phyloP scores from a whole-genome alignment of 2,888 invertebrate species.

The Muschampia staudingeri region DNA sequence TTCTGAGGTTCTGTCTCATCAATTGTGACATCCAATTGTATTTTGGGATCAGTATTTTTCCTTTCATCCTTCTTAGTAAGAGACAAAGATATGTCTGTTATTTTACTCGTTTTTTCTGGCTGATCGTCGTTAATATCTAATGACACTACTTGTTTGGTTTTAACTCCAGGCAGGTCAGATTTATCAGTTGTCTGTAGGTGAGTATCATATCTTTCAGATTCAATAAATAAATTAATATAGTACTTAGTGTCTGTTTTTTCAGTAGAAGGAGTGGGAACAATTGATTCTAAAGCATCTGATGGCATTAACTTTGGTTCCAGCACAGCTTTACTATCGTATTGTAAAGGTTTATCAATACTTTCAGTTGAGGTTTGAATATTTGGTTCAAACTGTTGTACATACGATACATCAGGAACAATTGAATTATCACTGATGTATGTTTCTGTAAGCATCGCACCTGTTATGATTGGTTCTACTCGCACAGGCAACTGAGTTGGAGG shows the following conservation, averaged over 20 bases:
- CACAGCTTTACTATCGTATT: conserved; percentile 71
- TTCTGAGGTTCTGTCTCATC: conserved; percentile 76
- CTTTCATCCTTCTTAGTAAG: conserved; percentile 76
- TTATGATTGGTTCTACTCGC: conserved; percentile 74
- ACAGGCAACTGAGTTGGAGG: conserved; percentile 73
- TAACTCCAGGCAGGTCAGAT: neutral
- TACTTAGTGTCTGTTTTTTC: conserved; percentile 70
- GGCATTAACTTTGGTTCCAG: conserved; percentile 80
- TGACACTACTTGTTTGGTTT: conserved; percentile 7
- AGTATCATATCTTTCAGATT: conserved; percentile 81
- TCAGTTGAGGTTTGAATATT: conserved; percentile 74
- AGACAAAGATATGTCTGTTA: conserved; percentile 83
- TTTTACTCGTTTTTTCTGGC: conserved; percentile 68
- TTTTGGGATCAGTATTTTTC: conserved; percentile 77
- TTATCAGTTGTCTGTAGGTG: conserved; percentile 61
- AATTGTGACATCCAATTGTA: conserved; percentile 80
- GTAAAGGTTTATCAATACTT: conserved; percentile 74
- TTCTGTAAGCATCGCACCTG: conserved; percentile 76
- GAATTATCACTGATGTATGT: conserved; percentile 70
- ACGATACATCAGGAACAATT: conserved; percentile 74
- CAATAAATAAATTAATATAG: conserved; percentile 77
- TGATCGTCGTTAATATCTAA: conserved; percentile 16
- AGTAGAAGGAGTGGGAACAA: neutral
- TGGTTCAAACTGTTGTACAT: conserved; percentile 77
- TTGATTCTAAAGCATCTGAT: conserved; percentile 70